Percentiles rank a stretch among this genome's conserved stretches.
phyloP scores from a whole-genome alignment of 2,113 vertebrate species.

The Perca fluviatilis region DNA sequence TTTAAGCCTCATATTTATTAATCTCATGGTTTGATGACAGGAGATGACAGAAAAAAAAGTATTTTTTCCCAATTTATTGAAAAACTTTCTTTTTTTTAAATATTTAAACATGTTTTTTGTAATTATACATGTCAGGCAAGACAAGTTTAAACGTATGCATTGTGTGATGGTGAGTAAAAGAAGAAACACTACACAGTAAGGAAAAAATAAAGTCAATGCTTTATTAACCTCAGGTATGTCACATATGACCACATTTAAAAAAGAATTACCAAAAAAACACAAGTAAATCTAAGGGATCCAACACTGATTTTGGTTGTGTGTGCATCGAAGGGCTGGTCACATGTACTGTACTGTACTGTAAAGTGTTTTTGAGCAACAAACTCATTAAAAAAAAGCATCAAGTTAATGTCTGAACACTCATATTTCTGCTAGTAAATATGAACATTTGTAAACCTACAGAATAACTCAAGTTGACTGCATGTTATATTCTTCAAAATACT shows the following conservation, averaged over 20 bases:
- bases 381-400: conserved; percentile 59
- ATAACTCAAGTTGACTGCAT: conserved; percentile 67
- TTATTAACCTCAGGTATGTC: conserved; percentile 84
- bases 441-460: conserved; percentile 70
- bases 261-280: conserved; percentile 74
- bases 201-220: conserved; percentile 86
- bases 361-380: conserved; percentile 54
- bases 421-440: conserved; percentile 67
- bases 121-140: background rate
- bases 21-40: conserved; percentile 34
- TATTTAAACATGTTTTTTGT: conserved; percentile 1
- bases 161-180: conserved; percentile 52
- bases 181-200: conserved; percentile 78
- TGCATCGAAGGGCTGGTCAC: conserved; percentile 58
- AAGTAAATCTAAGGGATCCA: conserved; percentile 63
- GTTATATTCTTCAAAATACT: conserved; percentile 79
- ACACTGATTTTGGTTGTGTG: conserved; percentile 64
- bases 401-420: conserved; percentile 57
- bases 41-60: background rate
- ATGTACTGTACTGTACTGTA: conserved; percentile 40
- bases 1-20: conserved; percentile 26
- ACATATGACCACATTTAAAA: conserved; percentile 82
- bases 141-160: background rate
- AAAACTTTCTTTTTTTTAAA: background rate
- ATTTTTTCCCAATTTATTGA: background rate